These are phyloP conservation scores for Diphyllodes magnificus DNA, from an alignment of 2,113 vertebrate species.

Conservation along the genomic window DNA sequence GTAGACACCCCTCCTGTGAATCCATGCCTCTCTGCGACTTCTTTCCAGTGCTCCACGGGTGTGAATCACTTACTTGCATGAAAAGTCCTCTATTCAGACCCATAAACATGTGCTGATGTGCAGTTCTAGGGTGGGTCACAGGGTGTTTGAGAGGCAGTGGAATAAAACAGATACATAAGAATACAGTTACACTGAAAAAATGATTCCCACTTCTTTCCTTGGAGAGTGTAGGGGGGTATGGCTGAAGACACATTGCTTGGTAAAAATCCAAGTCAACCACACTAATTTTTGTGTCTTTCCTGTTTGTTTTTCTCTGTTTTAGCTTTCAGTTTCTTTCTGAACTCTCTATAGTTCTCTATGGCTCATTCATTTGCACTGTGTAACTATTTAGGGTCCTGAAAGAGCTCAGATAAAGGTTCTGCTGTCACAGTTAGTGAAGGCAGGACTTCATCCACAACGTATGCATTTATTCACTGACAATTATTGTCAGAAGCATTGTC, in stretches of 20 bases:
- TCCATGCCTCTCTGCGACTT: background rate
- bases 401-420: background rate
- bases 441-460: background rate
- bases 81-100: background rate
- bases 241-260: background rate
- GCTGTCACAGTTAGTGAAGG: background rate
- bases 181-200: background rate
- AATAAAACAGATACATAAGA: background rate
- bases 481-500: background rate
- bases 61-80: background rate
- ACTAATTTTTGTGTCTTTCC: background rate
- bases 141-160: background rate
- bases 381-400: background rate
- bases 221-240: background rate
- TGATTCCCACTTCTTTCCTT: background rate
- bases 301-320: background rate
- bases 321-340: background rate
- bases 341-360: background rate
- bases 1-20: background rate
- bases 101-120: background rate
- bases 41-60: background rate
- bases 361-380: background rate
- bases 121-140: background rate
- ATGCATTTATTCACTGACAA: background rate
- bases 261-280: background rate